phyloP scores from a whole-genome alignment of 2,113 vertebrate genomes.

The Procapra przewalskii region DNA sequence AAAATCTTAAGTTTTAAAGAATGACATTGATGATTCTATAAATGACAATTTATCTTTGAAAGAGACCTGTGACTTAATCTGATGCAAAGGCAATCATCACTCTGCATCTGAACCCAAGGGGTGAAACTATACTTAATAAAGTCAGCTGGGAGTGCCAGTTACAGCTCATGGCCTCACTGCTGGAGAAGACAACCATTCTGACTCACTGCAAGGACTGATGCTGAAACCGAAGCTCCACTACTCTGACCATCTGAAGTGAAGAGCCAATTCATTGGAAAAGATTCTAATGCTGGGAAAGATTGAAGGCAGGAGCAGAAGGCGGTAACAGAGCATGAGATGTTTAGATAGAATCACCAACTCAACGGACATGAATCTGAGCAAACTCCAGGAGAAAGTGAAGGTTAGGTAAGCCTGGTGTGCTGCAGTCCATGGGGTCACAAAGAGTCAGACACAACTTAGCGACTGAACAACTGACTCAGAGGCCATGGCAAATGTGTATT shows the following conservation, averaged over 20 bases:
- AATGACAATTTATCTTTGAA: background rate
- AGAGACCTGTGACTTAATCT: background rate
- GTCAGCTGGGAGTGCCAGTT: background rate
- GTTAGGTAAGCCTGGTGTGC: background rate
- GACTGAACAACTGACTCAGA: background rate
- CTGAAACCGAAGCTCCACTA: background rate
- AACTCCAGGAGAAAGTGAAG: background rate
- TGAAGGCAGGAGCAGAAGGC: background rate
- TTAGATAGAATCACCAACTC: background rate
- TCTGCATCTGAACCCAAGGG: background rate
- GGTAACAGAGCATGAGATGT: background rate
- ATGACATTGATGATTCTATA: background rate
- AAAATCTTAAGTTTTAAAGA: background rate
- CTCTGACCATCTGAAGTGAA: background rate
- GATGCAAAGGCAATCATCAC: background rate
- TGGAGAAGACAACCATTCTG: background rate
- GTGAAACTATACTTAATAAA: background rate
- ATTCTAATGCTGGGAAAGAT: background rate
- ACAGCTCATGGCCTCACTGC: background rate
- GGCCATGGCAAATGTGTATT: background rate
- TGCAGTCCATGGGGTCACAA: background rate
- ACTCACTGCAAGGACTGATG: background rate
- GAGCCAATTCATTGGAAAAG: background rate
- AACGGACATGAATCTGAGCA: background rate
- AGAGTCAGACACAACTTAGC: background rate